Evolutionary conservation across 2,113 vertebrate species (phyloP), one percentile per base, ranked within the genome.

Genomic region (Meriones unguiculatus): DNA sequence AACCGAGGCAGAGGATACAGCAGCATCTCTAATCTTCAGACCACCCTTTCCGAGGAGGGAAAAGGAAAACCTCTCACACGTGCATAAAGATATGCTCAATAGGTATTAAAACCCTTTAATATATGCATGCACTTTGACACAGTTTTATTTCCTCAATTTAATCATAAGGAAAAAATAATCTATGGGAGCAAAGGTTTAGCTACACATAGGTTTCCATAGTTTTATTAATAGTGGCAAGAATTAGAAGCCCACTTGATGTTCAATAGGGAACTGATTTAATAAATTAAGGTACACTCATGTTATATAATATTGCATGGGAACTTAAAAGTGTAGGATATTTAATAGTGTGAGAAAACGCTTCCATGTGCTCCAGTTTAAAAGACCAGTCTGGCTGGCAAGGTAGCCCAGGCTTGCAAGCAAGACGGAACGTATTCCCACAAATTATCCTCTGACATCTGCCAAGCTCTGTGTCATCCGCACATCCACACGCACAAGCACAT

Each of bases 291-390:
- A 35, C 2, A 80, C 76, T 6, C 38, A 57, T 22, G n/a, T 77
- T 54, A 80, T 72, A 0, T 77, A 80, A 30, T 81, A 41, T n/a
- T 57, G 13, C 57, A 57, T 57, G 38, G n/a, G 28, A 57, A 59
- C 59, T 95, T 87, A n/a, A 91, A 86, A 46, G 30, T 62, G 1
- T 54, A 69, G 50, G 67, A 35, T 64, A 90, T 38, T 91, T 82
- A 94, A 70, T 81, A 87, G 72, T 38, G 70, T 78, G 65, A 91
- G 86, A 95, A 97, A 76, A 95, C 67, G 57, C 54, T 95, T 84
- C 76, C 7, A 32, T 30, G 13, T 9, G 54, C 35, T 94, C 75
- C 78, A 72, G 70, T 87, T 72, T 46, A 78, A 93, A 94, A 28
- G 41, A 28, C 64, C 62, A 78, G 52, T 7, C 7, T 32, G 41